phyloP scores from a whole-genome alignment of 2,888 invertebrate species.

The Hydropsyche betteni region DNA sequence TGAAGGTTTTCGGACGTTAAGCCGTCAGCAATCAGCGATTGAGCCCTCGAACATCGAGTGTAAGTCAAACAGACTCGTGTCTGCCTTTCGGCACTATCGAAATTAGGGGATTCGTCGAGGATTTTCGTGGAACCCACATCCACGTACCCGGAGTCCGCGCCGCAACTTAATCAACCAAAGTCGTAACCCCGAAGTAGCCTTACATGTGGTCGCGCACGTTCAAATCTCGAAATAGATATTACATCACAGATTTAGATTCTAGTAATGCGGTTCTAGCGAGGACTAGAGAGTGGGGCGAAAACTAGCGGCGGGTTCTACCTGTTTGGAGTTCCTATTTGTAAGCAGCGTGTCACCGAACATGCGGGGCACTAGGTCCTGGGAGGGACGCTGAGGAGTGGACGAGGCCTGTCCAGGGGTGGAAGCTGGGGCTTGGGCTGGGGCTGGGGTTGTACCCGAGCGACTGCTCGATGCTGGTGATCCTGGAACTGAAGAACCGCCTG shows the following conservation, averaged over 20 bases:
- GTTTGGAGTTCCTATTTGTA: constrained; percentile 51
- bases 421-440: constrained; percentile 52
- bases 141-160: neutral
- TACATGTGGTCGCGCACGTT: neutral
- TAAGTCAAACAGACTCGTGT: constrained; percentile 45
- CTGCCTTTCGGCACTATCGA: constrained; percentile 45
- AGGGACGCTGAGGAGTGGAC: constrained; percentile 59
- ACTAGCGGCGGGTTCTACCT: constrained; percentile 46
- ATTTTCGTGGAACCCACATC: constrained; percentile 3
- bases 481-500: constrained; percentile 53
- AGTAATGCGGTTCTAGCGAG: too few relatives aligned
- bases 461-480: constrained; percentile 59
- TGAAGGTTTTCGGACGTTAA: constrained; percentile 31
- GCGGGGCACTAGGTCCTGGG: constrained; percentile 69
- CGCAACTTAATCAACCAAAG: too few relatives aligned
- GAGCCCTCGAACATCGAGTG: constrained; percentile 43
- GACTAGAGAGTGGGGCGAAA: neutral
- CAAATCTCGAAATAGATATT: neutral
- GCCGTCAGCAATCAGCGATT: constrained; percentile 42
- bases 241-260: too few relatives aligned
- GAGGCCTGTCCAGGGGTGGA: constrained; percentile 55
- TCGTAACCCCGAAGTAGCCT: too few relatives aligned
- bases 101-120: constrained; percentile 41
- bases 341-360: constrained; percentile 76
- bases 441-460: constrained; percentile 58